Conservation (phyloP, 2,888 invertebrate species). For the Cylloceria caligata region DNA sequence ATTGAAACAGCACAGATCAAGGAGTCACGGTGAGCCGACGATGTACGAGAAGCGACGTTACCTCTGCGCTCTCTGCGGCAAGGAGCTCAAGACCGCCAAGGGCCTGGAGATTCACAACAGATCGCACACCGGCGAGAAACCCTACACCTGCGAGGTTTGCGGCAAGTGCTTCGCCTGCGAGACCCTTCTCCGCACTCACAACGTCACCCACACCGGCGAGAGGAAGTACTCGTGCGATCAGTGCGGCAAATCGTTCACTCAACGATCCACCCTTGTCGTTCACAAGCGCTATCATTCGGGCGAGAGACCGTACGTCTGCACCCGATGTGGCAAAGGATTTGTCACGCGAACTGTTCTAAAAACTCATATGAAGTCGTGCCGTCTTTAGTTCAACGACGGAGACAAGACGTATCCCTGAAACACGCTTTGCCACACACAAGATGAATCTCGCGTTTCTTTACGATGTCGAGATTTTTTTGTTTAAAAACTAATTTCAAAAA, state of each 20-base stretch:
- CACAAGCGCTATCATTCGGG: slow-evolving; percentile 87
- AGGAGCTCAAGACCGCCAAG: slow-evolving; percentile 79
- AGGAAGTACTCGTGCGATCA: slow-evolving; percentile 86
- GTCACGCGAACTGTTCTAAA: slow-evolving; percentile 87
- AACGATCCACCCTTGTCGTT: slow-evolving; percentile 86
- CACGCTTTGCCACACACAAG: not conserved
- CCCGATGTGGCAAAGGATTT: slow-evolving; percentile 86
- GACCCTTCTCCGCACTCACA: slow-evolving; percentile 85
- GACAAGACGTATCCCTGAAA: not conserved
- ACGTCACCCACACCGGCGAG: slow-evolving; percentile 86
- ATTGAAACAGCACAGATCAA: slow-evolving; percentile 77
- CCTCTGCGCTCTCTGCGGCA: slow-evolving; percentile 78
- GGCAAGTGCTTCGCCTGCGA: slow-evolving; percentile 79
- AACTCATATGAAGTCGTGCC: slow-evolving; percentile 84
- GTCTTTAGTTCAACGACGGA: slow-evolving; percentile 39
- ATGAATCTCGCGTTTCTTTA: not conserved
- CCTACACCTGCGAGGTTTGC: slow-evolving; percentile 78
- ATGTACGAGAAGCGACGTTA: slow-evolving; percentile 76
- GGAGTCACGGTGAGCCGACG: slow-evolving; percentile 71
- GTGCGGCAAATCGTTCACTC: slow-evolving; percentile 87
- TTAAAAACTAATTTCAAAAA: not conserved
- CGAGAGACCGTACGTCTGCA: slow-evolving; percentile 86
- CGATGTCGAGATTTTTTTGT: not conserved
- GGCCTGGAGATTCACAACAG: slow-evolving; percentile 80
- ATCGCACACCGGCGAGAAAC: slow-evolving; percentile 80